Conservation (phyloP, 2,797 vertebrate species). For the Clarias pachynema region DNA sequence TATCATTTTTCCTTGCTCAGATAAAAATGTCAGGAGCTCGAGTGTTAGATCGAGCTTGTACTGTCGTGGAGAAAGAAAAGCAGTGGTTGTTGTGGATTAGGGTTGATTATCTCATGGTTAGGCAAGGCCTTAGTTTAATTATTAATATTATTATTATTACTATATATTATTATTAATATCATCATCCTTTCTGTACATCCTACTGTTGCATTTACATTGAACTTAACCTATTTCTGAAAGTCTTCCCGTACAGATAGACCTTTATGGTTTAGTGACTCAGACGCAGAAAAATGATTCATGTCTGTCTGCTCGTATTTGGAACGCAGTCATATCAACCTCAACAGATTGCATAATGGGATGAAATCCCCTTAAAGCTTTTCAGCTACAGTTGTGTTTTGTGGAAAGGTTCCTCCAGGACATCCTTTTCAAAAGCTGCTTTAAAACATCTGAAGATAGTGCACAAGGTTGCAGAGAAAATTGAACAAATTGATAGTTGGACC, state of each 20-base stretch:
- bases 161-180: no score
- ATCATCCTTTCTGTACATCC: background rate
- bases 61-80: background rate
- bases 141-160: no score
- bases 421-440: background rate
- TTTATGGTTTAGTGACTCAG: slow-evolving; percentile 36
- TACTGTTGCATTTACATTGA: background rate
- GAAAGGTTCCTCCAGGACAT: background rate
- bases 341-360: slow-evolving; percentile 35
- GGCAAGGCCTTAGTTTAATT: background rate
- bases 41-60: background rate
- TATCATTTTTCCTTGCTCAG: slow-evolving; percentile 29
- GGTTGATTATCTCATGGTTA: background rate
- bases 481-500: background rate
- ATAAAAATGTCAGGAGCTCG: slow-evolving; percentile 14
- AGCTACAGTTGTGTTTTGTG: background rate
- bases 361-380: slow-evolving; percentile 32
- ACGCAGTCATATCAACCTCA: slow-evolving; percentile 34
- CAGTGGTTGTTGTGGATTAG: background rate
- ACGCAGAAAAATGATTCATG: slow-evolving; percentile 45
- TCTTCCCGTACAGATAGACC: slow-evolving; percentile 21
- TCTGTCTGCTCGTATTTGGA: slow-evolving; percentile 22
- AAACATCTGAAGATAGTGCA: background rate
- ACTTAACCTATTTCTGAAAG: slow-evolving; percentile 2
- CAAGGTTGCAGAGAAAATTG: background rate